A percentile compares a stretch with the other conserved stretches of the same genome.
Conservation (phyloP, 2,797 vertebrate genomes). For the Psittacula derbiana region DNA sequence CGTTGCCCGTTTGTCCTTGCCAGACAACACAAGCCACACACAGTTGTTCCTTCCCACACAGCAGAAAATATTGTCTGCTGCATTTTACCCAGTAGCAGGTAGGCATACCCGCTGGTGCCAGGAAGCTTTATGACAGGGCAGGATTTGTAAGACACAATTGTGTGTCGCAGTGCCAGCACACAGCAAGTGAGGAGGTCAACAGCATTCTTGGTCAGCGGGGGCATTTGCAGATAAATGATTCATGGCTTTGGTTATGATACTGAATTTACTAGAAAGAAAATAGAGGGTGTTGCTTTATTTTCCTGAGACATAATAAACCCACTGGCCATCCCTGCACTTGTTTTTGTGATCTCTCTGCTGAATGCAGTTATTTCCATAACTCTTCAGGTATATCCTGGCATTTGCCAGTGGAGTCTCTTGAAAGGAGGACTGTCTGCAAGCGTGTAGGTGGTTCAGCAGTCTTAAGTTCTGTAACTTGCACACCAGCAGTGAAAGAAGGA, state of each 20-base stretch:
- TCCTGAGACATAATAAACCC: slow-evolving; percentile 2
- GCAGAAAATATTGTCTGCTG: neutral
- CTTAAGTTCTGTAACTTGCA: neutral
- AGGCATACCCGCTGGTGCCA: neutral
- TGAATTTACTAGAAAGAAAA: neutral
- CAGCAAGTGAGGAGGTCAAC: neutral
- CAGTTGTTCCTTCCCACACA: neutral
- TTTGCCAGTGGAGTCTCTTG: neutral
- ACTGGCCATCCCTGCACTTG: neutral
- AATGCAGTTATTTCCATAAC: neutral
- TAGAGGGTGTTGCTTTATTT: neutral
- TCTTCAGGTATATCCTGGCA: neutral
- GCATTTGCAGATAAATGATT: neutral
- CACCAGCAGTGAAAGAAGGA: neutral
- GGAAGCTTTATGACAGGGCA: neutral
- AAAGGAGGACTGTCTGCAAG: neutral
- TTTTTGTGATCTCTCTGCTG: neutral
- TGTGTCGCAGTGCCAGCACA: neutral
- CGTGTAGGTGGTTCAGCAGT: neutral
- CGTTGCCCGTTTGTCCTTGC: neutral
- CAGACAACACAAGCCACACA: neutral
- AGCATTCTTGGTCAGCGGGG: neutral
- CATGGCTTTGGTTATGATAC: neutral
- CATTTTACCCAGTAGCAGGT: neutral
- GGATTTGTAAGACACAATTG: neutral